Base-by-base conservation (phyloP, 2,797 vertebrate genomes). In the Argentina silus region DNA sequence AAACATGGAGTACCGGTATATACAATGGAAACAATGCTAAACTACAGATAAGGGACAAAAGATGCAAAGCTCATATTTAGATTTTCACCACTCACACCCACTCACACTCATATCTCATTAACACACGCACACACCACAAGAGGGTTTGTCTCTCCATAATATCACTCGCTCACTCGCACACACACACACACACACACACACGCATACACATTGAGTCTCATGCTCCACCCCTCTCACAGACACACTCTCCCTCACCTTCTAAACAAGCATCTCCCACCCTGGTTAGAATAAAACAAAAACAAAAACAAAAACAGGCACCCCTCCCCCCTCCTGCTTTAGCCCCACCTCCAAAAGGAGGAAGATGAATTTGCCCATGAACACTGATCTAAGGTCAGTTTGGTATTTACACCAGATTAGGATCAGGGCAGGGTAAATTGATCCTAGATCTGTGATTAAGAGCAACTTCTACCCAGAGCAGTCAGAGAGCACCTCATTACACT, bases 1-100 rank as follows among this genome's bases (percentile, higher is more conserved):
- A 95, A 94, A 89, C 89, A 91, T 84, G 69, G 80, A 91, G 83
- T 88, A 85, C 81, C 84, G 72, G 84, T 95, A 93, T 94, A 89
- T 94, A 94, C 93, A 94, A 82, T 91, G 88, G 83, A 86, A 90
- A 91, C 55, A n/a, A 80, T 85, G 55, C 88, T 85, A 86, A 84
- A 80, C 89, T 90, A 91, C 87, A 89, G 82, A 89, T 83, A 51
- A 85, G 80, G 68, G 75, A 80, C 74, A 83, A 80, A 69, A 78
- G 72, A 90, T 72, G 83, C 70, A 72, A 83, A 85, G 84, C 77
- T 79, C 78, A 71, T 43, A 77, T 21, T 17, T 67, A 72, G 68
- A 67, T 66, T 75, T 77, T 81, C 82, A 81, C 72, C 79, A 83
- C 79, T 89, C 87, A 84, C 88, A 83, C 79, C 67, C 0, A 61